Base-by-base conservation (phyloP, 2,888 invertebrate genomes). In the Trichopoda pennipes region DNA sequence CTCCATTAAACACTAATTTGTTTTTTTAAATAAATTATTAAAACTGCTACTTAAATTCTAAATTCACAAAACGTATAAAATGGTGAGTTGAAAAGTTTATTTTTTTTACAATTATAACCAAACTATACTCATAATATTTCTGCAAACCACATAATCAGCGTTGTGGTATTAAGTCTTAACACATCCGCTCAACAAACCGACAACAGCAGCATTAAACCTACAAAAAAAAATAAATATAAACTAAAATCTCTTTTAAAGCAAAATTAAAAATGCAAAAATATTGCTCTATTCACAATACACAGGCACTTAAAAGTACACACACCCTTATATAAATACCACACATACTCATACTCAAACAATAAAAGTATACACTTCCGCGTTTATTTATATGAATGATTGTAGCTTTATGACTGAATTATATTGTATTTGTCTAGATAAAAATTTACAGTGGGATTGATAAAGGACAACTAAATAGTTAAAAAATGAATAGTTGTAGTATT, bases 231-330 rank as follows among this genome's bases (percentile, higher is more conserved):
- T 28, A 28, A 28, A 28, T n/a, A n/a, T n/a, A 28, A 28, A 28
- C 2, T 23, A 49, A 53, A 1, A 2, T 16, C 16, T 55, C 51
- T 68, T 70, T 64, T 56, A 51, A 64, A 78, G 51, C 64, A 42
- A 78, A 70, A 72, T 72, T 78, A 78, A 72, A 78, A 78, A 72
- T 78, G 63, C 77, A 78, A 64, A 70, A 64, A 63, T 58, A 23
- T 19, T 38, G 38, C 42, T 69, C 35, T 38, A 44, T 32, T 63
- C 63, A 44, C 16, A 10, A 38, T 10, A n/a, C 42, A 44, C 42
- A 44, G 1, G 6, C 42, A 44, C 16, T 6, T n/a, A 44, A 14
- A 14, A 2, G 4, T 6, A 14, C 42, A 12, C 42, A 16, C 42
- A 44, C 1, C 16, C 7, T n/a, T n/a, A 6, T n/a, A n/a, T n/a